phyloP scores from a whole-genome alignment of 2,797 vertebrate species.

The Tamandua tetradactyla region DNA sequence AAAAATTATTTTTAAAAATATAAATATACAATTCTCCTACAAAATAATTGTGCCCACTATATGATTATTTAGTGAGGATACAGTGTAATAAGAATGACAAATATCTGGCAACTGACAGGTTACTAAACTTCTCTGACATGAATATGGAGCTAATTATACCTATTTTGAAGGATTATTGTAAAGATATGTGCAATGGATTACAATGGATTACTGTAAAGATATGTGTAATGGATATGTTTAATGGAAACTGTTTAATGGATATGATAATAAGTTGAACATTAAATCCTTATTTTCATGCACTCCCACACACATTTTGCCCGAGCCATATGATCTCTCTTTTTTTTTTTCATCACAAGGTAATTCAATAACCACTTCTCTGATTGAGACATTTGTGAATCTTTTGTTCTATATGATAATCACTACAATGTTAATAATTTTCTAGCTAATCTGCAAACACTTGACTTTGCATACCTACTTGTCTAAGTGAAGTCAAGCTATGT shows the following conservation, averaged over 20 bases:
- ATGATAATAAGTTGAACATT: background rate
- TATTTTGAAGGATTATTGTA: background rate
- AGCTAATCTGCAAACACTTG: background rate
- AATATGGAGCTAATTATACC: background rate
- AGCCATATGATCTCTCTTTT: background rate
- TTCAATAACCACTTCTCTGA: background rate
- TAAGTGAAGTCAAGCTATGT: background rate
- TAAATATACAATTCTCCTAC: background rate
- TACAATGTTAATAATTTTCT: background rate
- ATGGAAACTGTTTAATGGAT: background rate
- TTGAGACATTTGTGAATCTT: background rate
- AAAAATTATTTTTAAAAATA: background rate
- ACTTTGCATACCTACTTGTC: background rate
- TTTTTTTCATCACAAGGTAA: background rate
- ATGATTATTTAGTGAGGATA: background rate
- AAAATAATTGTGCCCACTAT: background rate
- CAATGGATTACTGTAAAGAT: background rate
- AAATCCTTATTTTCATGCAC: background rate
- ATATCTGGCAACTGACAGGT: background rate
- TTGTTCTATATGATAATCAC: background rate
- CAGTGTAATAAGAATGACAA: background rate
- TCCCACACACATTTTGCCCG: background rate
- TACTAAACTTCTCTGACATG: background rate
- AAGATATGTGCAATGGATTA: background rate
- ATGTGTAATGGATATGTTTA: background rate